Percentiles rank a stretch among this genome's conserved stretches.
Evolutionary conservation across 1,140 invertebrate genomes (phyloP).

Genomic region (Aleiodes sp.): DNA sequence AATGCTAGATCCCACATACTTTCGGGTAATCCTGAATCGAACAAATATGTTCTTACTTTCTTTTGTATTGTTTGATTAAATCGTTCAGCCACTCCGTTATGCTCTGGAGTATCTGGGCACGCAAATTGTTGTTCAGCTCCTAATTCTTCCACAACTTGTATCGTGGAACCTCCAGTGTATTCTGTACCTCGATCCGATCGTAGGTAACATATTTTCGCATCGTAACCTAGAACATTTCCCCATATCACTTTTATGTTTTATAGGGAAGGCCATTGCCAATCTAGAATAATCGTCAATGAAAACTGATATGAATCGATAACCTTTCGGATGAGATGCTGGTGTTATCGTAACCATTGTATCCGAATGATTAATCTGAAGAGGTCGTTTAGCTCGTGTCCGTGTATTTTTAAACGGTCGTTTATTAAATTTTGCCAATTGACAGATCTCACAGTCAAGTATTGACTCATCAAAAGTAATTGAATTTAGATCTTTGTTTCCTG

Average conservation of each 20-base stretch:
- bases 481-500: slow-evolving; percentile 10
- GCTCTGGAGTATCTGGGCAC: neutral
- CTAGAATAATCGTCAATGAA: slow-evolving; percentile 36
- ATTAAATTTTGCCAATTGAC: slow-evolving; percentile 37
- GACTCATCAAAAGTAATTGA: slow-evolving; percentile 32
- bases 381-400: slow-evolving; percentile 29
- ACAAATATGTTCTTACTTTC: neutral
- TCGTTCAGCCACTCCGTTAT: neutral
- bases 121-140: neutral
- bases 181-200: neutral
- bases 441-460: slow-evolving; percentile 39
- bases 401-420: slow-evolving; percentile 32
- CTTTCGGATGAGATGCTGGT: neutral
- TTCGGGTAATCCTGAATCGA: neutral
- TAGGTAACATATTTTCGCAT: slow-evolving; percentile 27
- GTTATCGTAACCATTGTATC: slow-evolving; percentile 31
- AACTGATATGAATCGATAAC: slow-evolving; percentile 30
- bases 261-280: slow-evolving; percentile 30
- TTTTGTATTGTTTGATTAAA: neutral
- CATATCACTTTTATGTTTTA: slow-evolving; percentile 33
- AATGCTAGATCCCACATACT: neutral
- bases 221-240: slow-evolving; percentile 34
- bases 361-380: slow-evolving; percentile 33
- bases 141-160: neutral
- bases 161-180: neutral